Percentiles rank a stretch among this genome's conserved stretches.
Evolutionary conservation across 2,113 vertebrate species (phyloP).

Genomic region (Pavo muticus): DNA sequence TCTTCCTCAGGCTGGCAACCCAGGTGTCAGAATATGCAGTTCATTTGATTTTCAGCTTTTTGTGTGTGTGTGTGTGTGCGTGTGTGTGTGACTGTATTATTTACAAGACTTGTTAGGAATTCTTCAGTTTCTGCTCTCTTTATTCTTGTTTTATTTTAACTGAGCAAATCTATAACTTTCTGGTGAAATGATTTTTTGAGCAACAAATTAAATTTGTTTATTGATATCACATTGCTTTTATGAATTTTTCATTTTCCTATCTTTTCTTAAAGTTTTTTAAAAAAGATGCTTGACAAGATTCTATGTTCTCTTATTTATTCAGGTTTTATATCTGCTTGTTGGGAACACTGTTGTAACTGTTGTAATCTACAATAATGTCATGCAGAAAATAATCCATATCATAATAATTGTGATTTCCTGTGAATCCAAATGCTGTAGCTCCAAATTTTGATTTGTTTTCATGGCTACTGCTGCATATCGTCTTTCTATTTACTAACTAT

Average conservation of each 20-base stretch:
- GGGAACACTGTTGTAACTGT: neutral
- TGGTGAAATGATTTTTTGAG: neutral
- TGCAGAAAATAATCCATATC: neutral
- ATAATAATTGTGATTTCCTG: neutral
- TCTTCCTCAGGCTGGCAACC: no score
- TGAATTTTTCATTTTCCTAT: neutral
- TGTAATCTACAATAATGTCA: neutral
- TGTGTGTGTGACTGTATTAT: neutral
- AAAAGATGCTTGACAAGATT: neutral
- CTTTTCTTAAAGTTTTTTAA: neutral
- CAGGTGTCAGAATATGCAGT: no score
- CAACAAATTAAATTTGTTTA: neutral
- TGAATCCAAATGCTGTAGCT: neutral
- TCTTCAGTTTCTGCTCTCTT: neutral
- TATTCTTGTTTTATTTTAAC: neutral
- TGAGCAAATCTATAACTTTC: neutral
- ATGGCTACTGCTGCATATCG: neutral
- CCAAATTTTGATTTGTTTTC: neutral
- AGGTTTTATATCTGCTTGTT: neutral
- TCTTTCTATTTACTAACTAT: neutral
- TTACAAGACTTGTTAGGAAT: neutral
- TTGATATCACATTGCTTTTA: neutral
- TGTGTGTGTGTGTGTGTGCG: neutral
- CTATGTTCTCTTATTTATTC: neutral
- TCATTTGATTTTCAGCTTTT: no score